phyloP scores from a whole-genome alignment of 1,140 invertebrate species.

The Diachasma alloeum region DNA sequence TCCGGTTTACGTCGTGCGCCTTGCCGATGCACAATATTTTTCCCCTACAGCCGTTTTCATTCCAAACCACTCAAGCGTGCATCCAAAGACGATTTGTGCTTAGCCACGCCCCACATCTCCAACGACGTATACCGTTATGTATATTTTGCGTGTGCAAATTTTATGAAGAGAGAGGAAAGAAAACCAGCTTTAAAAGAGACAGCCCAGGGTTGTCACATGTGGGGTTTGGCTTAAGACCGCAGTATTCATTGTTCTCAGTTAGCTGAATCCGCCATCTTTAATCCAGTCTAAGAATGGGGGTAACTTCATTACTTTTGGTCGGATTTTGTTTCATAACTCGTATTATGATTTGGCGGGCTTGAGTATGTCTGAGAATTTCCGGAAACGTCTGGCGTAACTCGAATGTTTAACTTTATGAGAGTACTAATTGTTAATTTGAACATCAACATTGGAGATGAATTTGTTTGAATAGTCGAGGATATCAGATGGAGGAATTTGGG shows the following conservation, averaged over 20 bases:
- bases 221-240: constrained; percentile 49
- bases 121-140: constrained; percentile 2
- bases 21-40: constrained; percentile 5
- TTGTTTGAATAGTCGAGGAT: too few species aligned
- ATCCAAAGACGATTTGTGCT: constrained; percentile 50
- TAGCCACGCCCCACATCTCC: constrained; percentile 41
- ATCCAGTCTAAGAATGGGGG: background rate
- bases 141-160: constrained; percentile 13
- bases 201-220: constrained; percentile 15
- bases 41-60: constrained; percentile 34
- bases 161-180: constrained; percentile 25
- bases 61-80: constrained; percentile 50
- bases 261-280: constrained; percentile 19
- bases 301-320: too few species aligned
- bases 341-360: too few species aligned
- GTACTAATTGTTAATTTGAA: too few species aligned
- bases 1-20: constrained; percentile 13
- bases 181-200: constrained; percentile 40
- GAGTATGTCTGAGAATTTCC: too few species aligned
- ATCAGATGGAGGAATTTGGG: too few species aligned
- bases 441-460: too few species aligned
- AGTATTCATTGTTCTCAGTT: constrained; percentile 33
- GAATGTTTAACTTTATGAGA: too few species aligned
- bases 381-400: too few species aligned
- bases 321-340: too few species aligned